Evolutionary conservation across 1,140 invertebrate species (phyloP).

Genomic region (Leptopilina boulardi): DNA sequence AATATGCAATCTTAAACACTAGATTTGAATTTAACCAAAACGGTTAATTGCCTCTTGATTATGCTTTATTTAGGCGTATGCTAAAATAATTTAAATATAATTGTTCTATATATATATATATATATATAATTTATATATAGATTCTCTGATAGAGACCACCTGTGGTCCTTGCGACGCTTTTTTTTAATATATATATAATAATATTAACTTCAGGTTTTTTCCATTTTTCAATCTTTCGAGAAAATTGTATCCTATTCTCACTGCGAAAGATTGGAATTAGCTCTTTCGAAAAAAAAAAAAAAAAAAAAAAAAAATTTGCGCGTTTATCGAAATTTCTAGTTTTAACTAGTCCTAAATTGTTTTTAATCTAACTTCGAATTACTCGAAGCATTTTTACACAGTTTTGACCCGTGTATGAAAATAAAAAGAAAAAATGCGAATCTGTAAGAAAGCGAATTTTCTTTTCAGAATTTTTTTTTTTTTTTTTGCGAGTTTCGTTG

Average conservation of each 20-base stretch:
- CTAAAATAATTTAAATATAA: slow-evolving; percentile 63
- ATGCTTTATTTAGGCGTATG: slow-evolving; percentile 57
- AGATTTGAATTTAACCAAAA: slow-evolving; percentile 29
- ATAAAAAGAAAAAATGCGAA: not conserved
- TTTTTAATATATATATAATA: too few relatives aligned
- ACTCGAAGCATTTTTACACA: not conserved
- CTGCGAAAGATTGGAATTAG: slow-evolving; percentile 37
- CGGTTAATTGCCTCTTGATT: slow-evolving; percentile 34
- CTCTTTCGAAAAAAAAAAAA: too few relatives aligned
- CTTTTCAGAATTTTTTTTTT: not conserved
- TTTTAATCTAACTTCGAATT: not conserved
- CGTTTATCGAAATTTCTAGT: slow-evolving; percentile 7
- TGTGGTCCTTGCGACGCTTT: slow-evolving; percentile 50
- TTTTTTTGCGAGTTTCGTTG: slow-evolving; percentile 27
- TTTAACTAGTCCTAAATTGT: not conserved
- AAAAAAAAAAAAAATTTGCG: not conserved
- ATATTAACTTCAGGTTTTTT: slow-evolving; percentile 41
- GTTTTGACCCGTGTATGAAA: not conserved
- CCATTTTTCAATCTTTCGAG: slow-evolving; percentile 24
- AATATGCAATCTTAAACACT: slow-evolving; percentile 27
- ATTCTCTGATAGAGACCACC: slow-evolving; percentile 53
- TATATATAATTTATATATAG: too few relatives aligned
- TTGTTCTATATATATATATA: slow-evolving; percentile 43
- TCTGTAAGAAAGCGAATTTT: not conserved
- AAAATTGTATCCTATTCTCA: slow-evolving; percentile 46